These are phyloP conservation scores for Lasioglossum baleicum DNA, from an alignment of 1,140 invertebrate species.

Conservation along the genomic window DNA sequence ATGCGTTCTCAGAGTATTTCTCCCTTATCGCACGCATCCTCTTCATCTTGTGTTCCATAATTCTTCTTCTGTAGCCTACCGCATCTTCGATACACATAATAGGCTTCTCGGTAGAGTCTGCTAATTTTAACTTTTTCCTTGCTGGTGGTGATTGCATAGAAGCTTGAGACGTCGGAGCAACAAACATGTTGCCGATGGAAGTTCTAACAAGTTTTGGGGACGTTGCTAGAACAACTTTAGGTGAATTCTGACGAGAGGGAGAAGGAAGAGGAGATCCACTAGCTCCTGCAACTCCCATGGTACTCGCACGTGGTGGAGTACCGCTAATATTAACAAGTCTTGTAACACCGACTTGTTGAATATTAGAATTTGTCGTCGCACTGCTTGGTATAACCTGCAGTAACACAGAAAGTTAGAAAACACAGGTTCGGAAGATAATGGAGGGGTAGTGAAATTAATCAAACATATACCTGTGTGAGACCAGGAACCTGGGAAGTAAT, in stretches of 20 bases:
- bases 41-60: constrained; percentile 79
- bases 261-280: constrained; percentile 69
- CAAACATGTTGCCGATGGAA: constrained; percentile 73
- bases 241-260: constrained; percentile 70
- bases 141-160: constrained; percentile 66
- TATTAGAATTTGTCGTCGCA: constrained; percentile 68
- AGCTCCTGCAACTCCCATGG: constrained; percentile 68
- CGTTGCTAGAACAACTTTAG: constrained; percentile 76
- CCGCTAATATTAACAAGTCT: constrained; percentile 76
- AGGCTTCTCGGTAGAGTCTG: constrained; percentile 69
- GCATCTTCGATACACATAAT: constrained; percentile 65
- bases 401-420: background rate
- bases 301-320: constrained; percentile 70
- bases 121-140: constrained; percentile 74
- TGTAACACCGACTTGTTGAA: constrained; percentile 76
- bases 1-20: constrained; percentile 88
- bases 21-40: constrained; percentile 77
- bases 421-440: background rate
- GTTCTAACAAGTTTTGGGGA: constrained; percentile 76
- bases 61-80: constrained; percentile 70
- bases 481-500: constrained; percentile 79
- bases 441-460: too few species aligned
- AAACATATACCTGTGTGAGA: constrained; percentile 72
- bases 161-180: constrained; percentile 66
- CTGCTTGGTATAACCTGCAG: constrained; percentile 74